phyloP scores from a whole-genome alignment of 2,113 vertebrate genomes.

The Protobothrops mucrosquamatus region DNA sequence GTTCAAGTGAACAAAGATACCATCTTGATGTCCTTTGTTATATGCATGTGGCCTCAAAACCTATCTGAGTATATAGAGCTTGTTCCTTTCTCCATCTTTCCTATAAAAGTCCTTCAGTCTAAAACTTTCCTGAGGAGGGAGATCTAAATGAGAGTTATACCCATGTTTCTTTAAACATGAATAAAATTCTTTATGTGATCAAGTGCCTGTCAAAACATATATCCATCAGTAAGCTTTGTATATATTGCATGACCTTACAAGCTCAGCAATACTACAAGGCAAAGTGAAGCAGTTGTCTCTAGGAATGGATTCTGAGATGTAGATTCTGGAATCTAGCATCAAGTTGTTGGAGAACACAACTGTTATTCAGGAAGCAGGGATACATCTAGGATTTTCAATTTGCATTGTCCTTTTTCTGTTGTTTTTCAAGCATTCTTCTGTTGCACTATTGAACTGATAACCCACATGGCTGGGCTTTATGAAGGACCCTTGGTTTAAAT shows the following conservation, averaged over 20 bases:
- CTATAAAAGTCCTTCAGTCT: neutral
- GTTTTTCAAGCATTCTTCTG: neutral
- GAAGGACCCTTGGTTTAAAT: neutral
- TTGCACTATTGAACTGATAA: neutral
- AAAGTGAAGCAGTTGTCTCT: neutral
- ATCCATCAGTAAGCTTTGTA: neutral
- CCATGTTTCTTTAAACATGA: neutral
- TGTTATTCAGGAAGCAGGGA: neutral
- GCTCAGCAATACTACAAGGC: neutral
- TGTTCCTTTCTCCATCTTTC: neutral
- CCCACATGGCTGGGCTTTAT: neutral
- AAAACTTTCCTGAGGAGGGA: neutral
- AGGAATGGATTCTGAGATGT: neutral
- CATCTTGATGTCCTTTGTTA: neutral
- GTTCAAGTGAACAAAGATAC: neutral
- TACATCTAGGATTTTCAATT: neutral
- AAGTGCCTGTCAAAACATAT: neutral
- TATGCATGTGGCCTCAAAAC: neutral
- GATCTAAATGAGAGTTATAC: neutral
- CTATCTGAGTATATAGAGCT: neutral
- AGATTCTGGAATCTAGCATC: neutral
- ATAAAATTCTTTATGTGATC: neutral
- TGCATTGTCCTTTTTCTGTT: neutral
- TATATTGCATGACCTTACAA: neutral
- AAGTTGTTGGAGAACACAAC: neutral